Conservation (phyloP, 92 coral and sea anemone genomes). For the Desmophyllum pertusum region DNA sequence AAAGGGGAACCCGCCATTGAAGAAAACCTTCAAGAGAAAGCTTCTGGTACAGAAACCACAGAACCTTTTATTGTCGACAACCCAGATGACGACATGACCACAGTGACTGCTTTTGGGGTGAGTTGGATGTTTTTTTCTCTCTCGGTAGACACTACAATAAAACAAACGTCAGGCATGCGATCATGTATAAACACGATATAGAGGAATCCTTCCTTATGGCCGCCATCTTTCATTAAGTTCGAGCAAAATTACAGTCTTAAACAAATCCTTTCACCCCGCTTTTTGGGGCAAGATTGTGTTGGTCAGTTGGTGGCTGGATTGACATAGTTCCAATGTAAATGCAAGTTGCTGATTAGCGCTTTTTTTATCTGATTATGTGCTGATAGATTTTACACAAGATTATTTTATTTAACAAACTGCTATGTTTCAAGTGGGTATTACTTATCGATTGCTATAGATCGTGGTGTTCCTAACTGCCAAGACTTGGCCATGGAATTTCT, state of each 20-base stretch:
- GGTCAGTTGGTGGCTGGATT: background rate
- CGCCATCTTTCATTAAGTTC: background rate
- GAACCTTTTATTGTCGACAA: conserved; percentile 67
- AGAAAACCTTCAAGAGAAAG: conserved; percentile 76
- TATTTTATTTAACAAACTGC: too few relatives aligned
- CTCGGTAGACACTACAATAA: background rate
- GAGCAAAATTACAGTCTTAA: background rate
- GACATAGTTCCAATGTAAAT: too few relatives aligned
- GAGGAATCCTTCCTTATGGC: background rate
- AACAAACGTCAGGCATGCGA: background rate
- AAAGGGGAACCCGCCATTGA: conserved; percentile 80
- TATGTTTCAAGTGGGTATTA: too few relatives aligned
- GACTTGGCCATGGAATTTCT: too few relatives aligned
- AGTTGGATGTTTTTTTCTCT: conserved; percentile 14
- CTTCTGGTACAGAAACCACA: conserved; percentile 55
- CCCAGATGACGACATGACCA: conserved; percentile 65
- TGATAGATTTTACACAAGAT: too few relatives aligned
- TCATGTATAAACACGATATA: too few relatives aligned
- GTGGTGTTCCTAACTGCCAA: too few relatives aligned
- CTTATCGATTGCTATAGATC: too few relatives aligned
- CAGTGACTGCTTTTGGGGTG: conserved; percentile 89
- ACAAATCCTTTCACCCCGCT: background rate
- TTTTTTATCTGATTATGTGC: too few relatives aligned
- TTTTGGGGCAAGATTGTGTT: too few relatives aligned
- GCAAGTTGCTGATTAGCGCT: too few relatives aligned